Percentiles rank a stretch among this genome's conserved stretches.
These are phyloP conservation scores for Netelia fuscicornis DNA, from an alignment of 2,888 invertebrate species.

Conservation along the genomic window DNA sequence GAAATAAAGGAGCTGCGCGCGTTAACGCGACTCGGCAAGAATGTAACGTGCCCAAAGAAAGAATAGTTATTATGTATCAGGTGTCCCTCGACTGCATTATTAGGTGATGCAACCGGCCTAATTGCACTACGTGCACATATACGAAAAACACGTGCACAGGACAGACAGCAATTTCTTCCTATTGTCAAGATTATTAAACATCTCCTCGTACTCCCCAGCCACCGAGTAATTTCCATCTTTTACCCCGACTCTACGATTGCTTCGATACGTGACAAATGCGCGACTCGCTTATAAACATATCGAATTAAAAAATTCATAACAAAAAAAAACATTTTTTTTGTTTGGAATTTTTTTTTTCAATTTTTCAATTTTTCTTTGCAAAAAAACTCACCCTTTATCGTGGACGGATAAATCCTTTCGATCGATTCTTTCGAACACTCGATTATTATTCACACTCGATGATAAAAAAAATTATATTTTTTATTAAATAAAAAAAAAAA, in stretches of 20 bases:
- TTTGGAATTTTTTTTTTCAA: neutral
- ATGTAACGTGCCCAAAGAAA: neutral
- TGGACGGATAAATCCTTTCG: neutral
- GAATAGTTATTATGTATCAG: constrained; percentile 35
- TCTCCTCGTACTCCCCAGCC: constrained; percentile 44
- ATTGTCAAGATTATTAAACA: constrained; percentile 57
- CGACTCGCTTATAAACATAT: neutral
- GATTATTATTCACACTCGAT: neutral
- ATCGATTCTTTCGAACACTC: neutral
- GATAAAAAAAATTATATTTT: no score
- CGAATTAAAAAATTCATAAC: neutral
- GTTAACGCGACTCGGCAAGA: no score
- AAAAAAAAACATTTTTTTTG: neutral
- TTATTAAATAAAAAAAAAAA: no score
- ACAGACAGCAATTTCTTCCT: constrained; percentile 22
- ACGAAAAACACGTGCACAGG: neutral
- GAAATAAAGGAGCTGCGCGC: no score
- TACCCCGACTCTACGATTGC: constrained; percentile 14
- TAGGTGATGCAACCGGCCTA: constrained; percentile 60
- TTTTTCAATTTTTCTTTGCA: neutral
- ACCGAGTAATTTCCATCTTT: constrained; percentile 48
- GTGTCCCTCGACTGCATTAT: constrained; percentile 43
- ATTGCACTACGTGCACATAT: constrained; percentile 39
- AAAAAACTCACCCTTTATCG: neutral
- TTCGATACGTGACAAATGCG: constrained; percentile 1